Conservation (phyloP, 64 coral and sea anemone species). For the Actinia tenebrosa region DNA sequence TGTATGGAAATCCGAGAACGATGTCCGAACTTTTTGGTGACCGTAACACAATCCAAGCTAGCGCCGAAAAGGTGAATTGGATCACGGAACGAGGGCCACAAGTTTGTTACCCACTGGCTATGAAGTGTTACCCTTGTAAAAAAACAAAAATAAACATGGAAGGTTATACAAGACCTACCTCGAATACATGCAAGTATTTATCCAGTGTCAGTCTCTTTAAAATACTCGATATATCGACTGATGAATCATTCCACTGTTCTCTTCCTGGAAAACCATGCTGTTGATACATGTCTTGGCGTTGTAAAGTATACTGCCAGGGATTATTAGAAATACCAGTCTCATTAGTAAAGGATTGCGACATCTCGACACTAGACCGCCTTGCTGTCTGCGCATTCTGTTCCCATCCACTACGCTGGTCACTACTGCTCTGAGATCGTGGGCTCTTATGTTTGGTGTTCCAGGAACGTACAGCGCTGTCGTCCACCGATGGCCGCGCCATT, state of each 20-base stretch:
- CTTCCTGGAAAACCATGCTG: constrained; percentile 30
- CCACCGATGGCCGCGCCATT: constrained; percentile 52
- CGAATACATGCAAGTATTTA: constrained; percentile 80
- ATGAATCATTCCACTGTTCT: constrained; percentile 51
- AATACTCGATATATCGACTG: constrained; percentile 45
- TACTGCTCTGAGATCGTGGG: constrained; percentile 68
- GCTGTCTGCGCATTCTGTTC: constrained; percentile 21
- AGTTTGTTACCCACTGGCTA: too few species aligned
- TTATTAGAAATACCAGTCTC: constrained; percentile 20
- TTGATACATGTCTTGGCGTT: constrained; percentile 52
- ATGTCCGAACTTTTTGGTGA: too few species aligned
- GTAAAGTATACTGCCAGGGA: constrained; percentile 36
- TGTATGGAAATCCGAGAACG: too few species aligned
- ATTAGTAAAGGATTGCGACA: constrained; percentile 22
- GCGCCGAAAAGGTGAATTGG: too few species aligned
- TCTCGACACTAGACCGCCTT: constrained; percentile 42
- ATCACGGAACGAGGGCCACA: too few species aligned
- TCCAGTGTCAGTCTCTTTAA: constrained; percentile 61
- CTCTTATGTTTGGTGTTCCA: constrained; percentile 83
- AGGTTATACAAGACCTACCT: constrained; percentile 31
- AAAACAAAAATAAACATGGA: too few species aligned
- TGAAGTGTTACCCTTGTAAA: too few species aligned
- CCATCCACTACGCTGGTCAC: constrained; percentile 60
- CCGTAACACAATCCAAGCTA: too few species aligned
- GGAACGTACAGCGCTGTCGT: constrained; percentile 64